These are phyloP conservation scores for Drosophila pseudotakahashii DNA, from an alignment of 2,888 invertebrate genomes.

Conservation along the genomic window DNA sequence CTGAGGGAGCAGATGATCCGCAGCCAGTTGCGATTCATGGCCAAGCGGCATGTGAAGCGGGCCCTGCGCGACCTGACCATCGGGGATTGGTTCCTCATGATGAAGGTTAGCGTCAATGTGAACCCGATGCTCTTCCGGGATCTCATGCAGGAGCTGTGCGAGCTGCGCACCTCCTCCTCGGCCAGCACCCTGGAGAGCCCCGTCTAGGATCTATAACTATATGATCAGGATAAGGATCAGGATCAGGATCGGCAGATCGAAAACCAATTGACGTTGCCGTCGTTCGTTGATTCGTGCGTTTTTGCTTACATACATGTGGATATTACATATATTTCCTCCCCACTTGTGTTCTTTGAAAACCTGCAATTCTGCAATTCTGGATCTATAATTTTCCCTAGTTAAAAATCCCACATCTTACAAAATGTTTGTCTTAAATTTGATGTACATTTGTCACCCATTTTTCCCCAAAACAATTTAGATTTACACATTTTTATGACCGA, in stretches of 20 bases:
- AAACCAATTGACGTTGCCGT: conserved; percentile 11
- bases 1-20: conserved; percentile 79
- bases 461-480: too few relatives aligned
- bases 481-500: too few relatives aligned
- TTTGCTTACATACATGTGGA: background rate
- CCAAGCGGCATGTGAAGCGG: conserved; percentile 69
- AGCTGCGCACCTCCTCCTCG: conserved; percentile 61
- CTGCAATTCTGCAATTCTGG: too few relatives aligned
- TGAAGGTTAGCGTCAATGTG: conserved; percentile 91
- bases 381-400: too few relatives aligned
- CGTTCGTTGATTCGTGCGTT: conserved; percentile 8
- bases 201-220: conserved; percentile 31
- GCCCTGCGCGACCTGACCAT: conserved; percentile 84
- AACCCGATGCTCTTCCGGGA: conserved; percentile 89
- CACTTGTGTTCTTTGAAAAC: too few relatives aligned
- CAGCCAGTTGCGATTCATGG: conserved; percentile 74
- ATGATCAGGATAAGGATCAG: background rate
- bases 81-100: conserved; percentile 92
- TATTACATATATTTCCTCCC: conserved; percentile 7
- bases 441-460: too few relatives aligned
- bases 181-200: conserved; percentile 59
- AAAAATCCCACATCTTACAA: too few relatives aligned
- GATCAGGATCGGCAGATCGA: background rate
- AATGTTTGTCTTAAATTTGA: too few relatives aligned
- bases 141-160: conserved; percentile 86